Percentiles rank a stretch among this genome's conserved stretches.
These are phyloP conservation scores for Pangasianodon gigas DNA, from an alignment of 2,113 vertebrate genomes.

Conservation along the genomic window DNA sequence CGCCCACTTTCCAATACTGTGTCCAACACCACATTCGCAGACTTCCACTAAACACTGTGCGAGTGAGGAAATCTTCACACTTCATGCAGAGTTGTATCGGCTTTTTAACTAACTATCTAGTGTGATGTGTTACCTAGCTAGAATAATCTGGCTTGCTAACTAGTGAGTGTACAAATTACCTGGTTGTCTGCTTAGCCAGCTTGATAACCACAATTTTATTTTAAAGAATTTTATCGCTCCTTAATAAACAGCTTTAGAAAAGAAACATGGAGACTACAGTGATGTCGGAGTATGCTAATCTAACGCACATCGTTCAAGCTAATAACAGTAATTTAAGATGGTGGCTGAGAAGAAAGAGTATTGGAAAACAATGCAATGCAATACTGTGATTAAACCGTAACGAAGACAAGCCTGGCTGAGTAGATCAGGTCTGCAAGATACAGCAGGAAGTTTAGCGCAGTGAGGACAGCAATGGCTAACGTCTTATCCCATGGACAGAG, in stretches of 20 bases:
- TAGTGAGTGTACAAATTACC: not conserved
- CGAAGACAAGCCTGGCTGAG: conserved; percentile 82
- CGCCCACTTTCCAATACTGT: not conserved
- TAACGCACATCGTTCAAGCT: not conserved
- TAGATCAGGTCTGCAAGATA: conserved; percentile 84
- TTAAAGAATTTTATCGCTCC: not conserved
- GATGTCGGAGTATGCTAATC: not conserved
- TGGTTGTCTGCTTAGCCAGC: not conserved
- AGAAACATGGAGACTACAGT: too few species aligned
- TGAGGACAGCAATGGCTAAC: conserved; percentile 79
- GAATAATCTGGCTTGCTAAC: not conserved
- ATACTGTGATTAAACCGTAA: conserved; percentile 66
- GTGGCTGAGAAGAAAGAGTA: not conserved
- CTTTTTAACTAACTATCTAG: not conserved
- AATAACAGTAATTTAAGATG: not conserved
- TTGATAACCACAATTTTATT: not conserved
- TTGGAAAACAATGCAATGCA: too few species aligned
- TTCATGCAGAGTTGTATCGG: not conserved
- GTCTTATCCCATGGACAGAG: conserved; percentile 78
- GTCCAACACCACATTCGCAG: not conserved
- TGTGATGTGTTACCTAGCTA: not conserved
- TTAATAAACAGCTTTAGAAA: not conserved
- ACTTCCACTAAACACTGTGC: not conserved
- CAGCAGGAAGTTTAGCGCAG: conserved; percentile 81
- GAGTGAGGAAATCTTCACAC: not conserved